Conservation (phyloP, 2,113 vertebrate genomes). For the Turnix velox region DNA sequence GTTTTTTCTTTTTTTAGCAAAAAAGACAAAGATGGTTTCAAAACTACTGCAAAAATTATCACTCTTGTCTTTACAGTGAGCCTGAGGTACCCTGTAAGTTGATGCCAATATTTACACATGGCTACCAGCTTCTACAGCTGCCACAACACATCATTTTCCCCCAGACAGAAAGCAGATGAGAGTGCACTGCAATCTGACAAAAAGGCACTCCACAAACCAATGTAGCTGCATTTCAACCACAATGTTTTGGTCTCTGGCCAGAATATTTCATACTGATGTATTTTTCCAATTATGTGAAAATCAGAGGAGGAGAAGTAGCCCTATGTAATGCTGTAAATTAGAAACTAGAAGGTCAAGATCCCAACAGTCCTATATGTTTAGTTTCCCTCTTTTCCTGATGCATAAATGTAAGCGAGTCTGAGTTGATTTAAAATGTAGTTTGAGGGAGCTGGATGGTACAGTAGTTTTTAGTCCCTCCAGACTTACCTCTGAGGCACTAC, state of each 20-base stretch:
- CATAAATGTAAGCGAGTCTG: background rate
- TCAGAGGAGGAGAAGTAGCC: background rate
- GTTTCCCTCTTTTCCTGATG: background rate
- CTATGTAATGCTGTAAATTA: background rate
- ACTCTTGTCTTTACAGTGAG: background rate
- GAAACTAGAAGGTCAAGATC: background rate
- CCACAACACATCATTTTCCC: background rate
- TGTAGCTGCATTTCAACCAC: background rate
- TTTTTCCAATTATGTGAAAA: background rate
- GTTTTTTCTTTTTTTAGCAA: background rate
- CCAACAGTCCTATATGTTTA: background rate
- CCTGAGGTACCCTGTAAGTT: background rate
- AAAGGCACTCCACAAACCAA: background rate
- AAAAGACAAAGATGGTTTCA: background rate
- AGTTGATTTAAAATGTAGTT: background rate
- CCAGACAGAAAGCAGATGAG: background rate
- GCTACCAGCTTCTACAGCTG: background rate
- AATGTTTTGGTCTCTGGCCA: background rate
- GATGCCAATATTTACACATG: background rate
- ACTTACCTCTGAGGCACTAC: conserved; percentile 45
- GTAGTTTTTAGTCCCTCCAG: background rate
- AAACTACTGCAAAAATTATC: background rate
- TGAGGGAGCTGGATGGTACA: background rate
- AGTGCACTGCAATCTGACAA: background rate
- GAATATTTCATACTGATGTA: background rate